Conservation (phyloP, 53 echinoderm and acorn worm species). For the Stichopus horrens region DNA sequence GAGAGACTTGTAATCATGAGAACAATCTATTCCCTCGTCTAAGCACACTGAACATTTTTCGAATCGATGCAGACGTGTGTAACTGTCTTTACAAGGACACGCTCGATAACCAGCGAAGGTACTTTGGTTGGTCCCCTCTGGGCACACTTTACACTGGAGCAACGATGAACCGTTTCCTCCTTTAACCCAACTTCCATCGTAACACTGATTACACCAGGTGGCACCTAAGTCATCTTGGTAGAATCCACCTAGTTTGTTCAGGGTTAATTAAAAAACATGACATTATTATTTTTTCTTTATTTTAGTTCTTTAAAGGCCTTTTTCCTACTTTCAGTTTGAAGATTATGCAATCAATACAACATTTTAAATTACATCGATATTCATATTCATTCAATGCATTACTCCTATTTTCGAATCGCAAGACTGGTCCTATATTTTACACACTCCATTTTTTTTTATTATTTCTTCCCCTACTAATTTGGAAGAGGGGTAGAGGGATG, state of each 20-base stretch:
- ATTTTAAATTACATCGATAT: no score
- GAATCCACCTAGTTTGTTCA: background rate
- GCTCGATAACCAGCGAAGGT: constrained; percentile 11
- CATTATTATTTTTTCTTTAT: no score
- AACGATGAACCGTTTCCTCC: background rate
- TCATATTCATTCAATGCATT: no score
- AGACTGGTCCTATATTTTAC: no score
- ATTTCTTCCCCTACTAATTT: no score
- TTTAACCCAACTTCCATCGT: background rate
- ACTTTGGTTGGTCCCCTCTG: background rate
- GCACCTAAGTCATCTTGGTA: constrained; percentile 11
- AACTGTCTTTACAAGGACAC: background rate
- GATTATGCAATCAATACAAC: no score
- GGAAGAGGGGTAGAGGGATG: no score
- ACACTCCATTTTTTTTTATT: no score
- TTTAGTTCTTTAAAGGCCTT: no score
- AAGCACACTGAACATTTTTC: background rate
- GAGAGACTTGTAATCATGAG: background rate
- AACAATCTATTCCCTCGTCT: background rate
- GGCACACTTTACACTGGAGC: background rate
- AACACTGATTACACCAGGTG: background rate
- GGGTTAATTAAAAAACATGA: no score
- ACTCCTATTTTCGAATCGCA: no score
- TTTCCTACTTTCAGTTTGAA: no score
- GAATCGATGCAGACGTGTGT: background rate